Percentiles rank a stretch among this genome's conserved stretches.
Conservation (phyloP, 2,797 vertebrate genomes). For the Silurus lanzhouensis region DNA sequence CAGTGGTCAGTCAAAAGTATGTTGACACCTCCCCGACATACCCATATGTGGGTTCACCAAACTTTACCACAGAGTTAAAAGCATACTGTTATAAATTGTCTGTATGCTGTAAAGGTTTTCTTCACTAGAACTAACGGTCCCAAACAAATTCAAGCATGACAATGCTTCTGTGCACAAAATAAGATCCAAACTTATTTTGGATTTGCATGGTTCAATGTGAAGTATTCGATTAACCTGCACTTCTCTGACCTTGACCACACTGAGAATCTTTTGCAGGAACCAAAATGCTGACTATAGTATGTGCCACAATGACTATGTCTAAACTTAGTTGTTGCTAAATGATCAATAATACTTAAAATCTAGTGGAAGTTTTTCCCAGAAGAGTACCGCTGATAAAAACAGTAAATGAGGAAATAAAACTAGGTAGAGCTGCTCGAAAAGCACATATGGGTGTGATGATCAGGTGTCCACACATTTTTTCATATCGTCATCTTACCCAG, state of each 20-base stretch:
- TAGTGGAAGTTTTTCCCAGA: background rate
- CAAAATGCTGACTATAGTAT: background rate
- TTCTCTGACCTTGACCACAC: background rate
- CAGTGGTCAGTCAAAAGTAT: background rate
- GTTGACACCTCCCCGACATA: background rate
- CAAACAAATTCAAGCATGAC: background rate
- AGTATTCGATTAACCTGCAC: background rate
- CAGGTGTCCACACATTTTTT: background rate
- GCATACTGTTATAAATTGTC: background rate
- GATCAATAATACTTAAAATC: background rate
- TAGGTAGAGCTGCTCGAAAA: background rate
- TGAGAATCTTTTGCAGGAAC: background rate
- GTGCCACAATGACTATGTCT: background rate
- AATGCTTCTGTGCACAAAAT: background rate
- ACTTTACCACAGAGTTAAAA: background rate
- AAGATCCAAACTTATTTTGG: background rate
- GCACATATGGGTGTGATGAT: background rate
- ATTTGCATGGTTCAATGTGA: background rate
- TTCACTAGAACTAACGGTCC: background rate
- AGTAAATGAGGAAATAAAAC: background rate
- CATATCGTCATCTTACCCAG: background rate
- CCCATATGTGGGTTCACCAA: background rate
- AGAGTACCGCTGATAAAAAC: background rate
- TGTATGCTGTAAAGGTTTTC: background rate
- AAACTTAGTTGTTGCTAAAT: too few species aligned